These are phyloP conservation scores for Oenanthe oenanthe DNA, from an alignment of 2,113 vertebrate species.

Conservation along the genomic window DNA sequence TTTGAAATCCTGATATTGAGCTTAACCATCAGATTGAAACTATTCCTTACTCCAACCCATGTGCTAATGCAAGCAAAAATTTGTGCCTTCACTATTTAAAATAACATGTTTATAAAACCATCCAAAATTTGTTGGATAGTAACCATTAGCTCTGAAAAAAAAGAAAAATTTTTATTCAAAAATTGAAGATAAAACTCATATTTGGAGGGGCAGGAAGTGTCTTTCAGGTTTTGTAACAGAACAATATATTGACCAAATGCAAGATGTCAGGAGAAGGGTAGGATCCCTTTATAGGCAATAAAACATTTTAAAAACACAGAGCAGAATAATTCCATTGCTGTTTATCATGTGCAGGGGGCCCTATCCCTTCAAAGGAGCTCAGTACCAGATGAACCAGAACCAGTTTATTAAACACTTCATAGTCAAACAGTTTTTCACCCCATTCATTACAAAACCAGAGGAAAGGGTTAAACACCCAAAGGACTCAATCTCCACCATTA, in stretches of 20 bases:
- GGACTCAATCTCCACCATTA: not conserved
- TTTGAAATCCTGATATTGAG: not conserved
- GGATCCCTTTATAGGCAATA: not conserved
- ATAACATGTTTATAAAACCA: rapidly evolving
- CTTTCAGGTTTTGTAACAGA: not conserved
- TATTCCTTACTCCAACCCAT: not conserved
- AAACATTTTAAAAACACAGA: not conserved
- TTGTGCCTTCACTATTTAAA: not conserved
- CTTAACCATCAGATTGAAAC: not conserved
- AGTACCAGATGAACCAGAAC: not conserved
- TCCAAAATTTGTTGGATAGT: not conserved
- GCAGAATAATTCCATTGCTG: not conserved
- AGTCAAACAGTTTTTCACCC: not conserved
- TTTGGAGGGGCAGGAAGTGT: not conserved
- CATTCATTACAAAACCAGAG: not conserved
- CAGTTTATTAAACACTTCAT: not conserved
- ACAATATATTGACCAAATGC: not conserved
- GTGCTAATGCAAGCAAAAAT: not conserved
- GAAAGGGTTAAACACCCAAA: not conserved
- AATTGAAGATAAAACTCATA: not conserved
- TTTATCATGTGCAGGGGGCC: not conserved
- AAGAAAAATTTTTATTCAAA: not conserved
- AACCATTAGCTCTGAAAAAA: not conserved
- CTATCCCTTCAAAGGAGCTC: not conserved
- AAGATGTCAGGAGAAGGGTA: not conserved